Base-by-base conservation (phyloP, 2,113 vertebrate species). In the Steatornis caripensis region DNA sequence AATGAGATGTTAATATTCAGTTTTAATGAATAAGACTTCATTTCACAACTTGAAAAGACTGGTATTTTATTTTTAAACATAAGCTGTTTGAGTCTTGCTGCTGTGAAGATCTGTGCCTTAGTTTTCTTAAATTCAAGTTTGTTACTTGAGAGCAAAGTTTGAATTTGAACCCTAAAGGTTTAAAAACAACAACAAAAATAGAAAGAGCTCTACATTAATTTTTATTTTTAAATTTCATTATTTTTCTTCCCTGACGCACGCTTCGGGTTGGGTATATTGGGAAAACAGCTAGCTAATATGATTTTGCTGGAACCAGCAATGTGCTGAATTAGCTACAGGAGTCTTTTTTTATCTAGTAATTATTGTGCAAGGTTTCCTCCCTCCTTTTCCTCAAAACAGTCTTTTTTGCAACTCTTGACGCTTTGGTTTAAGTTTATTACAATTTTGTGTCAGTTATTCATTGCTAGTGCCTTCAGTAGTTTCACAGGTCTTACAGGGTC, bases 1-100 rank as follows among this genome's bases (percentile, higher is more conserved):
- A 96, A 95, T 90, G 71, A 90, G 88, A 93, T 95, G 66, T 94
- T 97, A 97, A 90, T 96, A 92, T 93, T 92, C 95, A 87, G 61
- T 94, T 97, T 87, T 87, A 89, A 82, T 83, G 48, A 97, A 84
- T 81, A 84, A 83, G 71, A 60, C 68, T 91, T 89, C 39, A 46
- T 79, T 94, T 94, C 87, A 61, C 87, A 92, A 93, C 69, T 81
- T 94, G 46, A 84, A 90, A 95, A 81, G 74, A 87, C 62, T 65
- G 71, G 32, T 89, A 84, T 95, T 95, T 95, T 94, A 84, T 96
- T 92, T 89, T 96, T 94, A 91, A 95, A 95, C 70, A 78, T 92
- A 90, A 97, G 57, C 80, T 89, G 60, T 71, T 93, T 71, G 58
- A 92, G 41, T 89, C 34, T 87, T 87, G 80, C 70, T 72, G 72